A percentile compares a stretch with the other conserved stretches of the same genome.
Evolutionary conservation across 2,113 vertebrate genomes (phyloP).

Genomic region (Cathartes aura): DNA sequence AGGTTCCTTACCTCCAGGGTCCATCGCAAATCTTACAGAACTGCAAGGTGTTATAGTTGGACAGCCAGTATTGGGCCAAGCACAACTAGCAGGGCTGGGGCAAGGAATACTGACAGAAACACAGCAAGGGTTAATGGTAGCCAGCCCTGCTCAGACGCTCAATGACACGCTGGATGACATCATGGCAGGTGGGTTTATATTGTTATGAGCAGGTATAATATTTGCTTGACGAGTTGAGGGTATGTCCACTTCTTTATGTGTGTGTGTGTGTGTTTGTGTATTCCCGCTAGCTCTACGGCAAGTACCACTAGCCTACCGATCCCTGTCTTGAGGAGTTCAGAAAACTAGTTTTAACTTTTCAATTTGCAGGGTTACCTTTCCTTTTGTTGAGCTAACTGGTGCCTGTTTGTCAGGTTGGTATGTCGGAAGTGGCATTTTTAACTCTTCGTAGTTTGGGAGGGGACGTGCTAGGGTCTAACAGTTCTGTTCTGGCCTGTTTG

Average conservation of each 20-base stretch:
- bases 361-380: background rate
- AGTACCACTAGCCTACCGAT: background rate
- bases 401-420: constrained; percentile 17
- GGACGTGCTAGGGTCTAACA: background rate
- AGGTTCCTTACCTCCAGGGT: constrained; percentile 84
- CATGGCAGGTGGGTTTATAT: constrained; percentile 93
- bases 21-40: constrained; percentile 91
- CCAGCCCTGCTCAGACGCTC: constrained; percentile 93
- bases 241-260: constrained; percentile 62
- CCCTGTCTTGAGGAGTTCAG: background rate
- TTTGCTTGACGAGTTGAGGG: constrained; percentile 74
- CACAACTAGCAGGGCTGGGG: constrained; percentile 89
- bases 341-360: background rate
- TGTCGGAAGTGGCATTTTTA: background rate
- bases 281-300: background rate
- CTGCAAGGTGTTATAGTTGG: constrained; percentile 96
- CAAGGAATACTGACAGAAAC: constrained; percentile 94
- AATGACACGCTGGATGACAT: constrained; percentile 99
- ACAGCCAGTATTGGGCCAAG: constrained; percentile 89
- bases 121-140: constrained; percentile 93
- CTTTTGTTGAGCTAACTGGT: background rate
- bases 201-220: constrained; percentile 79
- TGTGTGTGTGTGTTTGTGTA: constrained; percentile 21
- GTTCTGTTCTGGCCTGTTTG: rapidly evolving
- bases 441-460: rapidly evolving